Percentiles rank a stretch among this genome's conserved stretches.
These are phyloP conservation scores for Aurelia coerulea DNA, from an alignment of 30 jellyfish, hydroid and myxozoan species.

Conservation along the genomic window DNA sequence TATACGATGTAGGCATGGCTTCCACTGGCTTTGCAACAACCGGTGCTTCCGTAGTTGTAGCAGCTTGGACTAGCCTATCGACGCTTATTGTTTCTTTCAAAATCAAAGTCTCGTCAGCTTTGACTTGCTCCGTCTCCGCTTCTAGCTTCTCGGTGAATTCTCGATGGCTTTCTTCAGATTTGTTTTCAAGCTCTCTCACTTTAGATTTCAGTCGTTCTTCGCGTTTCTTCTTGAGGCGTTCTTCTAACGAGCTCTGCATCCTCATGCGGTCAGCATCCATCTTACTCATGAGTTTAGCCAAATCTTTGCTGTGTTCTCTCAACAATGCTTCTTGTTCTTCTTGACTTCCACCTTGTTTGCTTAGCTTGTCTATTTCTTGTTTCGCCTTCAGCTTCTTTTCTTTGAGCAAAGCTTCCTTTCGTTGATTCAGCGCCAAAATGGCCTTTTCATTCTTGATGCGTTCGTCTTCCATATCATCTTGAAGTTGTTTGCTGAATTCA, in stretches of 20 bases:
- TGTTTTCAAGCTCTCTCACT: conserved; percentile 75
- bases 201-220: conserved; percentile 79
- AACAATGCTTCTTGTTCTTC: conserved; percentile 93
- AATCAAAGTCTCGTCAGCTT: conserved; percentile 78
- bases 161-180: conserved; percentile 75
- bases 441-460: conserved; percentile 90
- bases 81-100: conserved; percentile 80
- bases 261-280: conserved; percentile 98
- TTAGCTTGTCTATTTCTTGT: conserved; percentile 84
- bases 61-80: conserved; percentile 70
- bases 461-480: conserved; percentile 85
- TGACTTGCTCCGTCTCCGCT: conserved; percentile 74
- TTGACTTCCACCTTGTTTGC: conserved; percentile 91
- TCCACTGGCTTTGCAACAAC: conserved; percentile 30
- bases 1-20: conserved; percentile 82
- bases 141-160: conserved; percentile 86
- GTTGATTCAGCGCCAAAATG: conserved; percentile 82
- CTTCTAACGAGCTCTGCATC: conserved; percentile 97
- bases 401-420: conserved; percentile 87
- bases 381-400: conserved; percentile 93
- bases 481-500: conserved; percentile 63
- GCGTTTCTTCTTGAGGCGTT: conserved; percentile 85
- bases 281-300: conserved; percentile 94
- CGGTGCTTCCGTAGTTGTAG: conserved; percentile 45
- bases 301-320: conserved; percentile 91